phyloP scores from a whole-genome alignment of 2,797 vertebrate genomes.

The Iguana delicatissima region DNA sequence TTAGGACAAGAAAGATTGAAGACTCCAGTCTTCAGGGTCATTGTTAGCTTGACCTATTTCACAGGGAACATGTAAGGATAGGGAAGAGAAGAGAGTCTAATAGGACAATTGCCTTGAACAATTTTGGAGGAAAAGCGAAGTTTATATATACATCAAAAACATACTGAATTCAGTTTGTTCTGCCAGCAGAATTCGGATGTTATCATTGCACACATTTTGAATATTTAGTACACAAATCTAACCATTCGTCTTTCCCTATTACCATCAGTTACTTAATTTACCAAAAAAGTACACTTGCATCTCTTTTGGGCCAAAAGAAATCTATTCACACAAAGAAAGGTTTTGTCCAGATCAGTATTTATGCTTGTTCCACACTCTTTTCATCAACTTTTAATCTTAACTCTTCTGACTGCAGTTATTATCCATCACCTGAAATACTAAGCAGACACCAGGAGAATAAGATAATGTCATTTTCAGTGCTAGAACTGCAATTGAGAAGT shows the following conservation, averaged over 20 bases:
- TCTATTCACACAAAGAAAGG: not conserved
- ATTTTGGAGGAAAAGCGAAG: too few species aligned
- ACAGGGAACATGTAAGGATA: too few species aligned
- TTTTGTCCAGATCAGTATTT: not conserved
- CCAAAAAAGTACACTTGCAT: not conserved
- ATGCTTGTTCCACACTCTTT: not conserved
- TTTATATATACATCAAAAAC: too few species aligned
- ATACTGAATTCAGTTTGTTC: not conserved
- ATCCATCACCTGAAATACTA: slow-evolving; percentile 53
- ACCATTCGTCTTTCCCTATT: not conserved
- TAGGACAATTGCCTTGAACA: too few species aligned
- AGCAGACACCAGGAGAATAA: slow-evolving; percentile 44
- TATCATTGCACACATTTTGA: not conserved
- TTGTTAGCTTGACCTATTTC: too few species aligned
- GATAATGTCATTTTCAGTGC: not conserved
- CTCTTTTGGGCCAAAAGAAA: not conserved
- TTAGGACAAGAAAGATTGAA: too few species aligned
- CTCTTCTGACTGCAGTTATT: not conserved
- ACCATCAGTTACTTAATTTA: not conserved
- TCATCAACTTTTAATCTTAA: not conserved
- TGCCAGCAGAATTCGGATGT: not conserved
- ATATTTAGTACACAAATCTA: not conserved
- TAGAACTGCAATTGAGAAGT: not conserved
- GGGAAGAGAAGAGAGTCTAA: too few species aligned
- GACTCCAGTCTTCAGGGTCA: too few species aligned